Conservation (phyloP, 2,113 vertebrate genomes). For the Saguinus imperator region DNA sequence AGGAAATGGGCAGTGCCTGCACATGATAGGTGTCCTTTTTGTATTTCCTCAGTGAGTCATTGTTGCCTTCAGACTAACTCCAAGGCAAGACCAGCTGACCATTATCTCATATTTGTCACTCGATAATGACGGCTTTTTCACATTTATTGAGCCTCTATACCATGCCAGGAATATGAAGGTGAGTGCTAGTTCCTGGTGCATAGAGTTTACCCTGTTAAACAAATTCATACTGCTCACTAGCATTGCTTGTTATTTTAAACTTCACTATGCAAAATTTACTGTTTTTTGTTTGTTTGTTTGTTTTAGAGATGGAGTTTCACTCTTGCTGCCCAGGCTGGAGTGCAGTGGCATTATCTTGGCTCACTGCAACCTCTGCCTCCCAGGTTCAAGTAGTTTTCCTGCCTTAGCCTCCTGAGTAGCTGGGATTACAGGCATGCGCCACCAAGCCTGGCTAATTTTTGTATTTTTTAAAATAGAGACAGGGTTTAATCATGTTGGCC, state of each 20-base stretch:
- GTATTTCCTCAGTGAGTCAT: no score
- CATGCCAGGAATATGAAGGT: not conserved
- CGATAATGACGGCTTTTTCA: not conserved
- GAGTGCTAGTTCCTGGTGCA: not conserved
- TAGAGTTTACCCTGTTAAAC: not conserved
- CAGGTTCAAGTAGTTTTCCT: rapidly evolving
- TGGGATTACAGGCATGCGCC: no score
- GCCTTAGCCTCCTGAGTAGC: no score
- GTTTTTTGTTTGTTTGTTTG: not conserved
- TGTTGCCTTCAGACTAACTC: no score
- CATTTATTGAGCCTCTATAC: not conserved
- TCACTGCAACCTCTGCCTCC: no score
- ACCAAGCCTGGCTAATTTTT: no score
- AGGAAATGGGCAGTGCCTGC: not conserved
- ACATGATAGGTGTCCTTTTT: no score
- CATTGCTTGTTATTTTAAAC: not conserved
- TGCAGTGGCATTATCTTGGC: no score
- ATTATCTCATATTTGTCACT: not conserved
- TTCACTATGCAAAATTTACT: not conserved
- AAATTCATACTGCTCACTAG: not conserved
- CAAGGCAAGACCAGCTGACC: not conserved
- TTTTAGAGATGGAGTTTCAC: not conserved
- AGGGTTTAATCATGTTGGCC: no score
- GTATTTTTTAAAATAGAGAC: no score
- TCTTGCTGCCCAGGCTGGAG: not conserved